These are phyloP conservation scores for Oscheius sp. DNA, from an alignment of 2,888 invertebrate genomes.

Conservation along the genomic window DNA sequence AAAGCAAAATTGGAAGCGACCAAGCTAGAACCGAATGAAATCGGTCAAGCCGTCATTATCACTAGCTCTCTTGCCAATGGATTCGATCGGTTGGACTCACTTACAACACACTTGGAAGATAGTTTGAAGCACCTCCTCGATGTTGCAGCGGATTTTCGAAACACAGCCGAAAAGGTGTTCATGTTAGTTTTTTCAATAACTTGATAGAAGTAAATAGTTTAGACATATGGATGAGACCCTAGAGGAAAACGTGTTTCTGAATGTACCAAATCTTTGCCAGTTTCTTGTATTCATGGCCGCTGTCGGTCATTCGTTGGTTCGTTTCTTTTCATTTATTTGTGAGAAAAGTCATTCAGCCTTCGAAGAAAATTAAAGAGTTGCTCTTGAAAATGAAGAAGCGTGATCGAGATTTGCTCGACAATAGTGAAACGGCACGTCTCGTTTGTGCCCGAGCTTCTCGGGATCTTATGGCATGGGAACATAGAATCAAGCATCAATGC, in stretches of 20 bases:
- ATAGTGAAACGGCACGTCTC: not conserved
- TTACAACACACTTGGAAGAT: not conserved
- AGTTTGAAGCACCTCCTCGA: not conserved
- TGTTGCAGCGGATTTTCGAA: not conserved
- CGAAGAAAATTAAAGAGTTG: not conserved
- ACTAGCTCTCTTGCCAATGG: not conserved
- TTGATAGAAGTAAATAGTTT: not conserved
- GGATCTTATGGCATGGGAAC: conserved; percentile 14
- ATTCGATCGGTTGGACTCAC: not conserved
- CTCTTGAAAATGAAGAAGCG: conserved; percentile 1
- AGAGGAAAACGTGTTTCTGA: conserved; percentile 3
- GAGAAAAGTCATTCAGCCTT: not conserved
- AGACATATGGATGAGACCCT: not conserved
- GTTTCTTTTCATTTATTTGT: not conserved
- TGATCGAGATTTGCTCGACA: not conserved
- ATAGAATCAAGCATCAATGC: not conserved
- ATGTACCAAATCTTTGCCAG: not conserved
- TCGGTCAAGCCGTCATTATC: too few relatives aligned
- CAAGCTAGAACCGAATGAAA: too few relatives aligned
- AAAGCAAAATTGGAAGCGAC: too few relatives aligned
- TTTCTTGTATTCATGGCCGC: not conserved
- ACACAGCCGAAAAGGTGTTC: conserved; percentile 6
- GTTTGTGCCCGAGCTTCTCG: not conserved
- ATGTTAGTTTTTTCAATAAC: not conserved
- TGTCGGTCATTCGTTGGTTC: not conserved